Evolutionary conservation across 2,888 invertebrate genomes (phyloP).

Genomic region (Dolomedes plantarius): DNA sequence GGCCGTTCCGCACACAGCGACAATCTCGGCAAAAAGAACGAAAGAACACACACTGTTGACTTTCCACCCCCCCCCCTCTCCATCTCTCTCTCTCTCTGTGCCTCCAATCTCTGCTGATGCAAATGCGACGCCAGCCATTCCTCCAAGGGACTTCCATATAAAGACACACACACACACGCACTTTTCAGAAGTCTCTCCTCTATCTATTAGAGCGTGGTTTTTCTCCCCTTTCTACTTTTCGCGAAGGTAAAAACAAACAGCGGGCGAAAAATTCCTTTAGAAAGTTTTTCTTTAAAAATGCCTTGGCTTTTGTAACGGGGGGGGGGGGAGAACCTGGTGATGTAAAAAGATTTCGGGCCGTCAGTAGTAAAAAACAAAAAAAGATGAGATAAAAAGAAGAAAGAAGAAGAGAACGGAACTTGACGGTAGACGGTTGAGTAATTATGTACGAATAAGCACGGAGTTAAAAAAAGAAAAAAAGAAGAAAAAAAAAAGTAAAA

Average conservation of each 20-base stretch:
- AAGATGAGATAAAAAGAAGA: neutral
- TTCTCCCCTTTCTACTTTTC: conserved; percentile 13
- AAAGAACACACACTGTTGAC: conserved; percentile 51
- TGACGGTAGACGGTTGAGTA: conserved; percentile 12
- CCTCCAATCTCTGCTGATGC: conserved; percentile 38
- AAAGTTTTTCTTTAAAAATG: neutral
- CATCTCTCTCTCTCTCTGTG: conserved; percentile 20
- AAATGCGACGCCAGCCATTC: conserved; percentile 44
- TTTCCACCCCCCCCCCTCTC: conserved; percentile 3
- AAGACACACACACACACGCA: conserved; percentile 25
- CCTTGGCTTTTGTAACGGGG: neutral
- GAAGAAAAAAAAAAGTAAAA: no score
- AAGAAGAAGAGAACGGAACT: conserved; percentile 7
- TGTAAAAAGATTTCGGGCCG: neutral
- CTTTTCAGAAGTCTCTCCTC: conserved; percentile 36
- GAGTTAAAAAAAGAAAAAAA: no score
- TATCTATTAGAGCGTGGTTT: conserved; percentile 62
- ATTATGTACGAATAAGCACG: conserved; percentile 6
- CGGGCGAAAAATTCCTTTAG: neutral
- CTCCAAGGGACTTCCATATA: conserved; percentile 38
- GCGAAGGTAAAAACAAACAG: conserved; percentile 25
- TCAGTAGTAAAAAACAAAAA: conserved; percentile 4
- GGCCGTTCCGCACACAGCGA: conserved; percentile 30
- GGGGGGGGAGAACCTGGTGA: neutral
- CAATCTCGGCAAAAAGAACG: conserved; percentile 41